phyloP scores from a whole-genome alignment of 2,113 vertebrate genomes.

The Gopherus flavomarginatus region DNA sequence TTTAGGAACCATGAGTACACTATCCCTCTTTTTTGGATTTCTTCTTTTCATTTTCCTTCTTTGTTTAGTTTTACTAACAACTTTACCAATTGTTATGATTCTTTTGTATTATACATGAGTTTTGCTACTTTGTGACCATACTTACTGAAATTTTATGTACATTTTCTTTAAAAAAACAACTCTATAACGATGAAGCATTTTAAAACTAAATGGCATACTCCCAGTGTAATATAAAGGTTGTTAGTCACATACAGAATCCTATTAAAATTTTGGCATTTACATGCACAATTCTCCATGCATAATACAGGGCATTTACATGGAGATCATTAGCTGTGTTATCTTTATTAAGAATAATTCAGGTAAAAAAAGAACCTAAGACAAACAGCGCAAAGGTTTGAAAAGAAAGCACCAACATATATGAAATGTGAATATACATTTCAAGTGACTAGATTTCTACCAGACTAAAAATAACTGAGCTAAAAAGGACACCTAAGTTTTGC shows the following conservation, averaged over 20 bases:
- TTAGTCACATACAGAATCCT: not conserved
- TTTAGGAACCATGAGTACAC: accelerated
- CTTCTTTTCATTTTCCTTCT: not conserved
- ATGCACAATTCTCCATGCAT: not conserved
- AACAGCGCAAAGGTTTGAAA: not conserved
- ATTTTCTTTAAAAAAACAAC: not conserved
- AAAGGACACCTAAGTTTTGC: not conserved
- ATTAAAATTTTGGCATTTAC: not conserved
- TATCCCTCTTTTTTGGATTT: not conserved
- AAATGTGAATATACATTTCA: not conserved
- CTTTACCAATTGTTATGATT: not conserved
- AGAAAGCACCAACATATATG: not conserved
- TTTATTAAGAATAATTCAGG: not conserved
- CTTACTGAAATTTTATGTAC: not conserved
- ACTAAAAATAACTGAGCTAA: not conserved
- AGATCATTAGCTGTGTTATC: not conserved
- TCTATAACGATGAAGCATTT: not conserved
- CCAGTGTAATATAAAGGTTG: not conserved
- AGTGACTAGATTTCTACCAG: not conserved
- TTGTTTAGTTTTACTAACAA: not conserved
- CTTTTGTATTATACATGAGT: not conserved
- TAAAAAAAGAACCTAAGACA: not conserved
- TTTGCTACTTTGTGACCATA: not conserved
- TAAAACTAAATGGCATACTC: not conserved
- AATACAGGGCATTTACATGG: not conserved